Conservation (phyloP, 2,797 vertebrate species). For the Hippopotamyrus pictus region DNA sequence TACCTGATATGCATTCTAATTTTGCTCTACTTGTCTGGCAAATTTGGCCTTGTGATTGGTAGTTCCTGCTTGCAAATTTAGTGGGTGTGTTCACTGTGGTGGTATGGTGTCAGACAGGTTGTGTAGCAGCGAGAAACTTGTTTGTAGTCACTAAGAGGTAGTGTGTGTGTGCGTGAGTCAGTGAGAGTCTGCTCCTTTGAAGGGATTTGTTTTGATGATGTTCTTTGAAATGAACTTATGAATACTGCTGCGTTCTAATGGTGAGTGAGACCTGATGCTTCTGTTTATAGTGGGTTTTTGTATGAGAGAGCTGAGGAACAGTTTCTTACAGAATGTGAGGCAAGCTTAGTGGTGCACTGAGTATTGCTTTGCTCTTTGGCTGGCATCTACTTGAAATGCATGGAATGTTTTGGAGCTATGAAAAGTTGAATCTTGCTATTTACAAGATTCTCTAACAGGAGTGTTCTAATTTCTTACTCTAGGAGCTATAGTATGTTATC, state of each 20-base stretch:
- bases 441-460: not conserved
- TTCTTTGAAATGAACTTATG: not conserved
- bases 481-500: not conserved
- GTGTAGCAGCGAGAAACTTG: conserved; percentile 32
- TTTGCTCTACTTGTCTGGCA: conserved; percentile 43
- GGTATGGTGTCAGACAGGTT: conserved; percentile 59
- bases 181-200: not conserved
- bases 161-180: conserved; percentile 9
- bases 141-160: conserved; percentile 33
- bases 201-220: not conserved
- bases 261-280: conserved; percentile 33
- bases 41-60: conserved; percentile 43
- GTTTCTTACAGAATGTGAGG: not conserved
- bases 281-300: not conserved
- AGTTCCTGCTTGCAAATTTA: conserved; percentile 29
- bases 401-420: conserved; percentile 7
- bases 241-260: conserved; percentile 18
- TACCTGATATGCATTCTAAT: conserved; percentile 18
- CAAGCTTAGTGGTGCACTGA: not conserved
- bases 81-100: conserved; percentile 35
- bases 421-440: not conserved
- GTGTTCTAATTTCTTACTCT: not conserved
- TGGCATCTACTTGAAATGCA: not conserved
- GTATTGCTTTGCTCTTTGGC: not conserved
- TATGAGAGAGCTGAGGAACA: not conserved